These are phyloP conservation scores for Corythornis leucogaster DNA, from an alignment of 2,797 vertebrate species.

Conservation along the genomic window DNA sequence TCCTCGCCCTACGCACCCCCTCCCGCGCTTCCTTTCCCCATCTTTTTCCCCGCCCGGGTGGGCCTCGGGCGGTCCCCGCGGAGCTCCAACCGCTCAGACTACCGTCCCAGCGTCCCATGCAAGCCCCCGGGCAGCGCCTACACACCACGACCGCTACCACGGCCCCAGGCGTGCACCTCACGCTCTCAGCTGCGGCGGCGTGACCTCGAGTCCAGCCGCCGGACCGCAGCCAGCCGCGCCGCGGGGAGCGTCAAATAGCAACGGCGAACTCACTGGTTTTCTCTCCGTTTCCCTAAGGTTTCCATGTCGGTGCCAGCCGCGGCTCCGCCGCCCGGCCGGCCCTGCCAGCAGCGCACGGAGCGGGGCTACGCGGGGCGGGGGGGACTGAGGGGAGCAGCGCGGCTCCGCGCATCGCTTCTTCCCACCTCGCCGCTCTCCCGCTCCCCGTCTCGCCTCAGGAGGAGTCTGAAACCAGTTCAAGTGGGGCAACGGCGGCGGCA, in stretches of 20 bases:
- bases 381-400: not conserved
- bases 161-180: not conserved
- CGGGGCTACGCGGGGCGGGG: not conserved
- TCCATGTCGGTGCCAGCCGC: constrained; percentile 62
- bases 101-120: not conserved
- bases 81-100: not conserved
- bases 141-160: not conserved
- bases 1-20: not conserved
- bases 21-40: not conserved
- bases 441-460: not conserved
- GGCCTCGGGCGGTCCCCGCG: not conserved
- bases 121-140: not conserved
- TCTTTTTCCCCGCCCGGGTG: not conserved
- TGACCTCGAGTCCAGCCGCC: not conserved
- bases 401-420: constrained; percentile 13
- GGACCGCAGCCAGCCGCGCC: not conserved
- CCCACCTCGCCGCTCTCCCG: not conserved
- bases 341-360: not conserved
- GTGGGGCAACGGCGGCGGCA: not conserved
- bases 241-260: not conserved
- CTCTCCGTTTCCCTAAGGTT: constrained; percentile 60
- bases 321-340: constrained; percentile 6
- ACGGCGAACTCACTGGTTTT: constrained; percentile 62
- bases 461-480: not conserved
- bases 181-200: no score